Evolutionary conservation across 2,888 invertebrate species (phyloP), one percentile per base, ranked within the genome.

Genomic region (Polydrusus pterygomalis): DNA sequence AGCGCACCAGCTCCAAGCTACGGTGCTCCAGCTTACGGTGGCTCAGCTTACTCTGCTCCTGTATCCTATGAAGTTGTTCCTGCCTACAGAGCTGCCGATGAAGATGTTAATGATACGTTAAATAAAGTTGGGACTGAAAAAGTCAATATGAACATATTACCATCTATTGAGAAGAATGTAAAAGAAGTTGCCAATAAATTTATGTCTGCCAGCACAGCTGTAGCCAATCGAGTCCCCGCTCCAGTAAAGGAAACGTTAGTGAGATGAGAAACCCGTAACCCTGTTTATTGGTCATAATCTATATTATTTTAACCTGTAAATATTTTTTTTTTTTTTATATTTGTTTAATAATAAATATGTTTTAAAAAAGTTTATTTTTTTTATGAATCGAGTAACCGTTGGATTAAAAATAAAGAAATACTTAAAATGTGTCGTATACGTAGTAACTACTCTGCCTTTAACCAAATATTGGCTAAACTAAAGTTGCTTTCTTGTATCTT

Each of bases 11-110:
- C n/a, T n/a, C n/a, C 51, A 51, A 25, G 51, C 25, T 51, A 51
- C 25, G 18, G 25, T 25, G 67, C 73, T 13, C 60, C 78, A 45
- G 15, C 62, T 17, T 76, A 64, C 63, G 11, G 43, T 38, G 64
- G 51, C 25, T 25, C 56, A 15, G 40, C 47, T 40, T 56, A 58
- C 34, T 40, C 69, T 58, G 58, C 73, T 60, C 62, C 73, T 49
- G 45, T 15, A 20, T 10, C 51, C 18, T 51, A 18, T 51, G 10
- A 20, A 18, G 11, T 20, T 30, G 63, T 73, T 40, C 65, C 70
- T n/a, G n/a, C 18, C 25, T 51, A 51, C 11, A 51, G 51, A 51
- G 51, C 51, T 20, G 51, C 51, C 18, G 20, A 51, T 11, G 51
- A 51, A 51, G 47, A 47, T 1, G 43, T 43, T 47, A 15, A n/a